Evolutionary conservation across 2,888 invertebrate species (phyloP), one percentile per base, ranked within the genome.

Genomic region (Achlya flavicornis): DNA sequence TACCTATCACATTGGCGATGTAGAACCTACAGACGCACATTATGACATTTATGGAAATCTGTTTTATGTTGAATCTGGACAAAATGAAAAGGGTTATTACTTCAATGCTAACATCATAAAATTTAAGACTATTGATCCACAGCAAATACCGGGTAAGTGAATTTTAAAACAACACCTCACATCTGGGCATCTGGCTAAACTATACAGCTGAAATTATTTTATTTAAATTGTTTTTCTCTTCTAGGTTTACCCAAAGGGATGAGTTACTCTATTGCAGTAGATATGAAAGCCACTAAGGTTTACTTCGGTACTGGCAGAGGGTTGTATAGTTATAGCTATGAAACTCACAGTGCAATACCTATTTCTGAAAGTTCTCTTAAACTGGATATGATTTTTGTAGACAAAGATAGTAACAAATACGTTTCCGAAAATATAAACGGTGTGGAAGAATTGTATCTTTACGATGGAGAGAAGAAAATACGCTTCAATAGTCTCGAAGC

Each of bases 221-320:
- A 41, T 41, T 41, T 61, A 14, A 19, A 64, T 68, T 61, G 33
- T 11, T 38, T 65, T 57, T 62, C 60, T 62, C 63, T 70, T 73
- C 10, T 64, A 91, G 91, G 91, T 68, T 79, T 91, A 70, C 91
- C 92, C 4, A 81, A 87, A 63, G 84, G 85, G 8, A 73, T 80
- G 32, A 87, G 90, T 69, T 91, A 91, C 71, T 91, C 91, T 2
- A 77, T 92, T 62, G 92, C 92, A 5, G 72, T 91, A 16, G 91
- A 91, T 70, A 84, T 84, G 68, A 86, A 82, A 35, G 76, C 83
- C 32, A 67, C 75, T 0, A 84, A 83, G 69, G 88, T 91, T 11
- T 92, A 86, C 71, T 90, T 92, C 64, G 91, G 90, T 10, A 91
- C 92, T 26, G 85, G 79, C n/a, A 76, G 80, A 64, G 92, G 92